Evolutionary conservation across 2,797 vertebrate species (phyloP), one percentile per base, ranked within the genome.

Genomic region (Aldrovandia affinis): DNA sequence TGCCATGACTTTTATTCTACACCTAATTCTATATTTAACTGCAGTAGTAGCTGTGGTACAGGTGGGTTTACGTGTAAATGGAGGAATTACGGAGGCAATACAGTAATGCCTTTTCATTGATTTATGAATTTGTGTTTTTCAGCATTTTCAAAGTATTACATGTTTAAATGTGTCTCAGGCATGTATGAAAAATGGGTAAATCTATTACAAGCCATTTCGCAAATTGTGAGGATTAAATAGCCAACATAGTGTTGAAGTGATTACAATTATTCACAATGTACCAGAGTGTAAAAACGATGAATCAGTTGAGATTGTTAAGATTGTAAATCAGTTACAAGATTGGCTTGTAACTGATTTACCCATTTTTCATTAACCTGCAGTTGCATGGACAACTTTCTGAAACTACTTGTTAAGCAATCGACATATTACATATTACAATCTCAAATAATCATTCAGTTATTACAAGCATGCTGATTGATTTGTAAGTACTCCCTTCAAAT

Each of bases 1-100:
- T n/a, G 30, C 78, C 28, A 83, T 93, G 7, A 79, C 61, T 42
- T 89, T 93, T 78, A 78, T 90, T 20, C 83, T 94, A 83, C 73
- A 36, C 6, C 63, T 85, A 1, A 87, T 92, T 42, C 85, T 89
- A 2, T 88, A 90, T 89, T 73, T 83, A 0, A 87, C 25, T 50
- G 83, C 81, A 0, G 25, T 86, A 44, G 84, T 92, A 84, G 80
- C 89, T 63, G 33, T 90, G 59, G 59, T 92, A 52, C 90, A 93
- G 92, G 94, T 95, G 42, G 68, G 85, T 65, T 36, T 52, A n/a
- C 54, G 4, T 33, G n/a, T 33, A 68, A 68, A 80, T 52, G 25
- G 18, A 15, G 65, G 36, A 22, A 70, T 18, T 39, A 70, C 39
- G 81, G 83, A 14, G 77, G 33, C 83, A 77, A 39, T 83, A 33